phyloP scores from a whole-genome alignment of 1,140 invertebrate genomes.

The Lordiphosa mommai region DNA sequence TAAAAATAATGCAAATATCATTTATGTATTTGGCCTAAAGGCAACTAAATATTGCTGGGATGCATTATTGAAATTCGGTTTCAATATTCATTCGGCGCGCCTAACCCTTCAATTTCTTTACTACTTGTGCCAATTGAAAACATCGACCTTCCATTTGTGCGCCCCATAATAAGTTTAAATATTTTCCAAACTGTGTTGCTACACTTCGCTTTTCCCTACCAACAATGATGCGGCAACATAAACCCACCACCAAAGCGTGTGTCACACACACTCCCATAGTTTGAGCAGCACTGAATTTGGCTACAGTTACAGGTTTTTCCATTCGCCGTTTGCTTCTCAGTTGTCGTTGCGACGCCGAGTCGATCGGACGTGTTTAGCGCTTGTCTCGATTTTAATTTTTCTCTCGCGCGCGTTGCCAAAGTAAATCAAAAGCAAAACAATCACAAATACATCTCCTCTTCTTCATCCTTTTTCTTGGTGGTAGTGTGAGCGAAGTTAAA shows the following conservation, averaged over 20 bases:
- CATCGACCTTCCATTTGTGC: too few relatives aligned
- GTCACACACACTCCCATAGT: background rate
- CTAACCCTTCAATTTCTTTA: background rate
- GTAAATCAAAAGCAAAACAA: conserved; percentile 33
- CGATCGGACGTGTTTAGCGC: conserved; percentile 37
- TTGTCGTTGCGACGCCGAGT: conserved; percentile 56
- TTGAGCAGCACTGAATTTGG: background rate
- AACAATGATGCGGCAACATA: background rate
- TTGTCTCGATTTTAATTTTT: background rate
- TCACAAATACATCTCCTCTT: conserved; percentile 5
- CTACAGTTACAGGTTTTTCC: conserved; percentile 26
- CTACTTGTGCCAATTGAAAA: too few relatives aligned
- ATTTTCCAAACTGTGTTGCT: too few relatives aligned
- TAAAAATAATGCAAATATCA: conserved; percentile 43
- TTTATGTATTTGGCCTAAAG: conserved; percentile 8
- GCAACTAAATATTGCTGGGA: too few relatives aligned
- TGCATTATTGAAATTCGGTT: too few relatives aligned
- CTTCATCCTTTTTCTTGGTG: conserved; percentile 9
- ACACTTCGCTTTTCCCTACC: background rate
- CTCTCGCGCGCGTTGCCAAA: conserved; percentile 43
- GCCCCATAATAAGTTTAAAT: too few relatives aligned
- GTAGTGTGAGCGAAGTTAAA: conserved; percentile 15
- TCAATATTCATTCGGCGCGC: too few relatives aligned
- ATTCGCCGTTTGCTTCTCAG: conserved; percentile 8
- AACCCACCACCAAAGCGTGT: background rate